Percentiles rank a stretch among this genome's conserved stretches.
phyloP scores from a whole-genome alignment of 2,888 invertebrate genomes.

The Erebia ligea region DNA sequence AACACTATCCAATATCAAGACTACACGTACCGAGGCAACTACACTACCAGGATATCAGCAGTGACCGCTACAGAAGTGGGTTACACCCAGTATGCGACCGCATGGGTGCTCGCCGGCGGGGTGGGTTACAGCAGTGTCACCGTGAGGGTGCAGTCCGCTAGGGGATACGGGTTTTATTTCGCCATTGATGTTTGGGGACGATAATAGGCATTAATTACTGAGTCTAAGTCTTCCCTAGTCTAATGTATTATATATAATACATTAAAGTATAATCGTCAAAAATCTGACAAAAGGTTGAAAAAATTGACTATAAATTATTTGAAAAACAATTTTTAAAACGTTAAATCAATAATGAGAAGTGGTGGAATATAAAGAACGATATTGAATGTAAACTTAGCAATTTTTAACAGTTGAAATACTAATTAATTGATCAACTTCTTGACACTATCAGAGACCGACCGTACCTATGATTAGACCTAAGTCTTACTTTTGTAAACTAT shows the following conservation, averaged over 20 bases:
- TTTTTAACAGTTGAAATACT: too few relatives aligned
- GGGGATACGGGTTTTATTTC: constrained; percentile 66
- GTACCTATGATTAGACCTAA: not conserved
- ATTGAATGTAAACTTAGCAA: too few relatives aligned
- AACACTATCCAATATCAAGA: constrained; percentile 65
- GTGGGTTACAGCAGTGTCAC: constrained; percentile 56
- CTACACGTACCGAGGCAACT: constrained; percentile 57
- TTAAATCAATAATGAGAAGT: too few relatives aligned
- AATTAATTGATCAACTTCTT: too few relatives aligned
- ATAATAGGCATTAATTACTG: not conserved
- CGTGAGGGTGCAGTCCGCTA: constrained; percentile 56
- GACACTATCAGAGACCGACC: not conserved
- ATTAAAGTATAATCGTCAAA: not conserved
- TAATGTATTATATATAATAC: not conserved
- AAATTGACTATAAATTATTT: too few relatives aligned
- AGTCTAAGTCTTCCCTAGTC: not conserved
- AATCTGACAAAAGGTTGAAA: not conserved
- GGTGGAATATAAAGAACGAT: too few relatives aligned
- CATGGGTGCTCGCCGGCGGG: constrained; percentile 53
- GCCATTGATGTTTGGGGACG: constrained; percentile 63
- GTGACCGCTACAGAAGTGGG: constrained; percentile 62
- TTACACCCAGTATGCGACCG: constrained; percentile 56
- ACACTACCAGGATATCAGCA: constrained; percentile 54
- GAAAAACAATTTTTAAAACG: too few relatives aligned
- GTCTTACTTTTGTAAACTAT: too few relatives aligned